A percentile compares a stretch with the other conserved stretches of the same genome.
Conservation (phyloP, 2,888 invertebrate species). For the Tenthredo mesomela region DNA sequence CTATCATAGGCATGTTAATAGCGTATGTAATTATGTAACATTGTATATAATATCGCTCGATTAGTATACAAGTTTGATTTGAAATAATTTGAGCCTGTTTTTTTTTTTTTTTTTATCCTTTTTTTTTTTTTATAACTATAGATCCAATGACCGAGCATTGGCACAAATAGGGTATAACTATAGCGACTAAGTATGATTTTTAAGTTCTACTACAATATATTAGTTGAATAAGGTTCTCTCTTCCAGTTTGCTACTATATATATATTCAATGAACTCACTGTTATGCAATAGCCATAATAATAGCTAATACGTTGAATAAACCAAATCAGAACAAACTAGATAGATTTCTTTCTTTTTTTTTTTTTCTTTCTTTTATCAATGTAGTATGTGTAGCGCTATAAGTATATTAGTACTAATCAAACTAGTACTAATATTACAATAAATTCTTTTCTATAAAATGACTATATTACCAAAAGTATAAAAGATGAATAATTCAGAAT, state of each 20-base stretch:
- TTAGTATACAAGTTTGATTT: slow-evolving; percentile 14
- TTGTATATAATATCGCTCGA: not conserved
- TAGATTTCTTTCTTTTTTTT: not conserved
- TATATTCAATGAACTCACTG: slow-evolving; percentile 5
- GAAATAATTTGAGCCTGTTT: slow-evolving; percentile 28
- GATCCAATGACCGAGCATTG: slow-evolving; percentile 18
- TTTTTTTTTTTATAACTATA: not conserved
- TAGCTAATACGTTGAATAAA: not conserved
- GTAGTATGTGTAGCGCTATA: slow-evolving; percentile 17
- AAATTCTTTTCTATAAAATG: slow-evolving; percentile 26
- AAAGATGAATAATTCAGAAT: not conserved
- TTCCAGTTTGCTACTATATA: not conserved
- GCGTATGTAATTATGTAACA: slow-evolving; percentile 3
- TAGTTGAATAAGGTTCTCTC: not conserved
- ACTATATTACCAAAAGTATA: slow-evolving; percentile 13
- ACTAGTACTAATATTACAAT: slow-evolving; percentile 28
- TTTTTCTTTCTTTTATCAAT: not conserved
- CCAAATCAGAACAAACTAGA: not conserved
- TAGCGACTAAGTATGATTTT: slow-evolving; percentile 36
- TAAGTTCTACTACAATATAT: slow-evolving; percentile 25
- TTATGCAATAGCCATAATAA: slow-evolving; percentile 10
- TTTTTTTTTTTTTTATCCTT: not conserved
- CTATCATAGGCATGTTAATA: slow-evolving; percentile 30
- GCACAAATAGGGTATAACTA: not conserved
- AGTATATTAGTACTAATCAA: not conserved